Evolutionary conservation across 1,140 invertebrate genomes (phyloP), one percentile per base, ranked within the genome.

Genomic region (Akabosia matsudoensis): DNA sequence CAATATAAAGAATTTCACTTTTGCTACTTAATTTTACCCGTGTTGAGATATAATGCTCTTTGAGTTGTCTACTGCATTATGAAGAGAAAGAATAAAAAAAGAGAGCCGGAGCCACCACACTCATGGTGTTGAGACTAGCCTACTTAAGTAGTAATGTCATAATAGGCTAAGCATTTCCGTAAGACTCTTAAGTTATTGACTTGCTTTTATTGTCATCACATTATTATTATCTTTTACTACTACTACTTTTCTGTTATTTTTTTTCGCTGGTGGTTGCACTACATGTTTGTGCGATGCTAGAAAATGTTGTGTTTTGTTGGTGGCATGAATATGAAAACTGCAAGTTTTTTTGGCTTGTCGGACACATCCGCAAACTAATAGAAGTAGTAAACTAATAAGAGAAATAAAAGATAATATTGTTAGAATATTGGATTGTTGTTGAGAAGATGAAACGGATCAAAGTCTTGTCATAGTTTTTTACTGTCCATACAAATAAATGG

Each of bases 151-250:
- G 61, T 67, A 67, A 67, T 67, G 61, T 67, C 30, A 67, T 67
- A 67, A 67, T 67, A 67, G 61, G 61, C 61, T 67, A 67, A 67
- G 61, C 61, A 67, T 67, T 22, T n/a, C n/a, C 61, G 22, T 67
- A 67, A 67, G 61, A 67, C 3, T 67, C 61, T 67, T 67, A 67
- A 67, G 61, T 67, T 67, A 67, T 67, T 67, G 61, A 67, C 61
- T 67, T 67, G 24, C 61, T 67, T 67, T 67, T 67, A 67, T 67
- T 67, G 61, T 67, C 61, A 67, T 67, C 61, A 67, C 61, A 31
- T 67, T 67, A 67, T 67, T 67, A 67, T 31, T 22, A 28, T 31
- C n/a, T n/a, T n/a, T n/a, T 31, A 67, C 28, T 31, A 67, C 28
- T 30, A 10, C n/a, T n/a, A 67, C 61, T 30, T 24, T 22, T 7